phyloP scores from a whole-genome alignment of 1,140 invertebrate genomes.

The Drosophila lini region DNA sequence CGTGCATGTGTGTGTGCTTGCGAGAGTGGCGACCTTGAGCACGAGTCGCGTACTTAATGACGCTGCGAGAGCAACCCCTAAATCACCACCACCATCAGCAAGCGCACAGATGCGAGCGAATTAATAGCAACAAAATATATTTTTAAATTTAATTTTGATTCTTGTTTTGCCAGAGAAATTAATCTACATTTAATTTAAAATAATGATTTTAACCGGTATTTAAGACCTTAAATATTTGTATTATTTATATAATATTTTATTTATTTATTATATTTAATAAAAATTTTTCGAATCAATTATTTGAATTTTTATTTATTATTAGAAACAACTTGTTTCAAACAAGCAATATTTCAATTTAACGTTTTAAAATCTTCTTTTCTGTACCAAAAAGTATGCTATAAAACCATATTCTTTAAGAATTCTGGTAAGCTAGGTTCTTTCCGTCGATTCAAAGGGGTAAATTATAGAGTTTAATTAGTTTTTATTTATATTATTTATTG shows the following conservation, averaged over 20 bases:
- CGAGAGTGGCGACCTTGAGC: conserved; percentile 59
- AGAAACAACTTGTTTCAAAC: too few species aligned
- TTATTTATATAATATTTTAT: too few species aligned
- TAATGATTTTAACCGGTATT: not conserved
- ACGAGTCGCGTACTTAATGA: conserved; percentile 18
- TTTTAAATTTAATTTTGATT: rapidly evolving
- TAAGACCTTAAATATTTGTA: too few species aligned
- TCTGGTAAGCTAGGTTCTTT: not conserved
- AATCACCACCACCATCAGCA: conserved; percentile 7
- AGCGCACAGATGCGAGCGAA: not conserved
- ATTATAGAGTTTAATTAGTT: not conserved
- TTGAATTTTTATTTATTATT: not conserved
- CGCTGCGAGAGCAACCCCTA: conserved; percentile 55
- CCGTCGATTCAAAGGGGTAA: not conserved
- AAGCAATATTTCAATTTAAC: rapidly evolving
- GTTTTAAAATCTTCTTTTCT: not conserved
- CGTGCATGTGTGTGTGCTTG: not conserved
- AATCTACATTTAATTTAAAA: too few species aligned
- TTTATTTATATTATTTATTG: not conserved
- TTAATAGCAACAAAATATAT: not conserved
- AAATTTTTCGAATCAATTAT: too few species aligned
- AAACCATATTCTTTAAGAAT: not conserved
- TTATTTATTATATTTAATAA: too few species aligned
- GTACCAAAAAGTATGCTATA: not conserved
- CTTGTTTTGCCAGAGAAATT: not conserved